phyloP scores from a whole-genome alignment of 2,888 invertebrate species.

The Myopa tessellatipennis region DNA sequence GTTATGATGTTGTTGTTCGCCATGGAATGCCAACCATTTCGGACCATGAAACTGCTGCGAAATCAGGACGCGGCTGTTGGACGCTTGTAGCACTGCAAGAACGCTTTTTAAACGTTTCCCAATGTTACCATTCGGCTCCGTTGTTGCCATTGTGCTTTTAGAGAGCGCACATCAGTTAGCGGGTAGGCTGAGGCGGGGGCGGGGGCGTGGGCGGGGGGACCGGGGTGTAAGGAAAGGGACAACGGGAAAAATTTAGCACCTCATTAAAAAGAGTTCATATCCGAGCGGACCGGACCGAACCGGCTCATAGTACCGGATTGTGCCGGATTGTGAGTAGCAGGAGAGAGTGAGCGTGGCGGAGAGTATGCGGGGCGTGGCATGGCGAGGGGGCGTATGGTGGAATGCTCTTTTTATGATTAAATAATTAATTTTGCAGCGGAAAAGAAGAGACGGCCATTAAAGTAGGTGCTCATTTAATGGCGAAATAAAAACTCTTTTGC shows the following conservation, averaged over 20 bases:
- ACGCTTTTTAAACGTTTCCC: constrained; percentile 25
- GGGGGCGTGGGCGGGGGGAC: neutral
- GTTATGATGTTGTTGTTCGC: constrained; percentile 6
- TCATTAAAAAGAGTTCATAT: constrained; percentile 63
- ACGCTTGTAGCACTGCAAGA: neutral
- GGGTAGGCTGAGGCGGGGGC: no score
- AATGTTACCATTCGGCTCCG: constrained; percentile 12
- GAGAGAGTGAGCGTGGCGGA: neutral
- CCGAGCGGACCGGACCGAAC: neutral
- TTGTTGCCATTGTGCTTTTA: neutral
- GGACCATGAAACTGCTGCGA: constrained; percentile 34
- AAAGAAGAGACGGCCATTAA: constrained; percentile 21
- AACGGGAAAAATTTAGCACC: constrained; percentile 56
- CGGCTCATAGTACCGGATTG: no score
- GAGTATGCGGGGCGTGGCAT: neutral
- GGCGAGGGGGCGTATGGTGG: neutral
- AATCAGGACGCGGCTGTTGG: constrained; percentile 38
- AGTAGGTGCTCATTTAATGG: neutral
- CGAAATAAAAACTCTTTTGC: neutral
- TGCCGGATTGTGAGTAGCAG: no score
- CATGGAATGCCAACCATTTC: constrained; percentile 38
- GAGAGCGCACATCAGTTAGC: neutral
- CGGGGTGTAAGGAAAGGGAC: neutral
- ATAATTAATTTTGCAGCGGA: constrained; percentile 37
- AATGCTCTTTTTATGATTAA: constrained; percentile 36